These are phyloP conservation scores for Sebastes steindachneri DNA, from an alignment of 2,797 vertebrate genomes.

Conservation along the genomic window DNA sequence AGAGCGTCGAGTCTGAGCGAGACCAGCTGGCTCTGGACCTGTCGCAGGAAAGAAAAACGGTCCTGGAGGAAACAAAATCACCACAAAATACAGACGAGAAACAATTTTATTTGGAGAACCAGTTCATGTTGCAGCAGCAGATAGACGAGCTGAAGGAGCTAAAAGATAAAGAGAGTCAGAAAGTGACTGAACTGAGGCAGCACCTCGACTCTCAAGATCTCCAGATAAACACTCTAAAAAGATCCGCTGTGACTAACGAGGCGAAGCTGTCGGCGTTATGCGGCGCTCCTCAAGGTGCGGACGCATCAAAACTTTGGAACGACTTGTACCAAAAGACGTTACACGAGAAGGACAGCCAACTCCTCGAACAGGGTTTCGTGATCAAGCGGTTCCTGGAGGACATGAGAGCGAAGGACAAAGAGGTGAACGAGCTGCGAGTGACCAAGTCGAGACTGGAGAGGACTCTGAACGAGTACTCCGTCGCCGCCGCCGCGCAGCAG, in stretches of 20 bases:
- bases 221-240: slow-evolving; percentile 80
- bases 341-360: slow-evolving; percentile 86
- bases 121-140: slow-evolving; percentile 75
- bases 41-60: slow-evolving; percentile 52
- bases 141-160: slow-evolving; percentile 68
- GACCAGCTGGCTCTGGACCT: slow-evolving; percentile 74
- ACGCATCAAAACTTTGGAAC: slow-evolving; percentile 82
- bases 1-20: slow-evolving; percentile 73
- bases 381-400: slow-evolving; percentile 84
- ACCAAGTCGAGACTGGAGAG: slow-evolving; percentile 78
- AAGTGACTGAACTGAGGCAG: slow-evolving; percentile 68
- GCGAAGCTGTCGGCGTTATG: slow-evolving; percentile 82
- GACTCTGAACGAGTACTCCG: slow-evolving; percentile 80
- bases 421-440: slow-evolving; percentile 78
- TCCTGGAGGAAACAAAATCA: slow-evolving; percentile 52
- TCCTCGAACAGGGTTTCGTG: slow-evolving; percentile 82
- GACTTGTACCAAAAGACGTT: slow-evolving; percentile 82
- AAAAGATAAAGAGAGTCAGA: slow-evolving; percentile 66
- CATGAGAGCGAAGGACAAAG: slow-evolving; percentile 74
- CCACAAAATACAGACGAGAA: slow-evolving; percentile 67
- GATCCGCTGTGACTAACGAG: slow-evolving; percentile 77
- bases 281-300: slow-evolving; percentile 75
- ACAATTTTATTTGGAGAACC: slow-evolving; percentile 75
- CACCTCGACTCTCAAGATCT: slow-evolving; percentile 75
- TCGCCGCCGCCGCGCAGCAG: slow-evolving; percentile 77